phyloP scores from a whole-genome alignment of 2,113 vertebrate species.

The Nansenia antarctica region DNA sequence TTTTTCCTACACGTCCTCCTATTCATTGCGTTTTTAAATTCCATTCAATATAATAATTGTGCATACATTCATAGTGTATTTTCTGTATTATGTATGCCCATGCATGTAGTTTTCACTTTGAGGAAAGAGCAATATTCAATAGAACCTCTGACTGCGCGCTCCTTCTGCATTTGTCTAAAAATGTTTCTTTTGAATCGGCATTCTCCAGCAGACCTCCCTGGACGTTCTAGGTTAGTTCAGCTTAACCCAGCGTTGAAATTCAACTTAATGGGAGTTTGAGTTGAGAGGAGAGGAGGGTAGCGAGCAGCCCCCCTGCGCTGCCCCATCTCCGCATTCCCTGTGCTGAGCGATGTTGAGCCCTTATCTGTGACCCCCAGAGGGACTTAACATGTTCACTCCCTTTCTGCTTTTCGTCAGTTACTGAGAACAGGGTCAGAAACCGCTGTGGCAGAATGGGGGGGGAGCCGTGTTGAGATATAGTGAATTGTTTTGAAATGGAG shows the following conservation, averaged over 20 bases:
- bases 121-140: neutral
- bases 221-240: no score
- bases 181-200: neutral
- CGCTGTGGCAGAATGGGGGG: conserved; percentile 2
- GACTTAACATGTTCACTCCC: conserved; percentile 34
- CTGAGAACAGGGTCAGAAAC: conserved; percentile 39
- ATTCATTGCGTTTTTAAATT: neutral
- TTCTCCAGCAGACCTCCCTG: neutral
- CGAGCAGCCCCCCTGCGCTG: conserved; percentile 1
- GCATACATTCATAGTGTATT: neutral
- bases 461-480: neutral
- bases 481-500: conserved; percentile 1
- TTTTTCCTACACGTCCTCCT: neutral
- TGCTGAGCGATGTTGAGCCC: conserved; percentile 21
- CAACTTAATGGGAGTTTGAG: neutral
- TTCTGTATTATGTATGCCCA: neutral
- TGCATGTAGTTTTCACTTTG: neutral
- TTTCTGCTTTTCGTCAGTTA: conserved; percentile 52
- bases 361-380: conserved; percentile 41
- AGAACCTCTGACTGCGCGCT: neutral
- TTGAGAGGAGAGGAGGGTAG: neutral
- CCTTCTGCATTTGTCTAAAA: neutral
- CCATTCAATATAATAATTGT: neutral
- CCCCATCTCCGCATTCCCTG: neutral
- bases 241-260: neutral